These are phyloP conservation scores for Pterobdella sp. DNA, from an alignment of 2,888 invertebrate genomes.

Conservation along the genomic window DNA sequence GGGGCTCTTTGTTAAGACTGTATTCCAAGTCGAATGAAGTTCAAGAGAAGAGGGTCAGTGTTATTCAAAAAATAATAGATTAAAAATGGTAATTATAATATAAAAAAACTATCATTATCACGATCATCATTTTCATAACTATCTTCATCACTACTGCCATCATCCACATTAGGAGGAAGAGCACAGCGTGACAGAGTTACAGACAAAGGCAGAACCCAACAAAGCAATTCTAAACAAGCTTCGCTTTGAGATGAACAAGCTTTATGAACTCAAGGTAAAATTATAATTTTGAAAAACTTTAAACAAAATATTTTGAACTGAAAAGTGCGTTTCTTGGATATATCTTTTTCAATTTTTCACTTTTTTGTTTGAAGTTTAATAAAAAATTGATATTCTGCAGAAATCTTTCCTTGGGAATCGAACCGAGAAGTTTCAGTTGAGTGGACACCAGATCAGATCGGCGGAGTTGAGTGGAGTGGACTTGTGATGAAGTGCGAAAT, in stretches of 20 bases:
- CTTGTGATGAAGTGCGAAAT: conserved; percentile 4
- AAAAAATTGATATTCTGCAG: too few relatives aligned
- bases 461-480: conserved; percentile 24
- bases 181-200: conserved; percentile 31
- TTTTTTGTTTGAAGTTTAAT: too few relatives aligned
- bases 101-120: too few relatives aligned
- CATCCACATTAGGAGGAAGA: conserved; percentile 23
- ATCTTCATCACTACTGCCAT: too few relatives aligned
- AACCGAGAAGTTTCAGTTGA: conserved; percentile 23
- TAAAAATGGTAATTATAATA: not conserved
- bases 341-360: not conserved
- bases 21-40: conserved; percentile 60
- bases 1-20: conserved; percentile 84
- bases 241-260: conserved; percentile 35
- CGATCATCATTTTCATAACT: too few relatives aligned
- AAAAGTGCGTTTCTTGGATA: not conserved
- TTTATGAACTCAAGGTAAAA: conserved; percentile 34
- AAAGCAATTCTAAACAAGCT: conserved; percentile 37
- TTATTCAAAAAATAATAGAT: not conserved
- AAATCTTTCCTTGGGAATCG: not conserved
- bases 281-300: not conserved
- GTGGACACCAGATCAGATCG: conserved; percentile 23
- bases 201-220: conserved; percentile 33
- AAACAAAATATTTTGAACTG: not conserved
- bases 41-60: conserved; percentile 31